Base-by-base conservation (phyloP, 2,797 vertebrate genomes). In the Microcaecilia unicolor region DNA sequence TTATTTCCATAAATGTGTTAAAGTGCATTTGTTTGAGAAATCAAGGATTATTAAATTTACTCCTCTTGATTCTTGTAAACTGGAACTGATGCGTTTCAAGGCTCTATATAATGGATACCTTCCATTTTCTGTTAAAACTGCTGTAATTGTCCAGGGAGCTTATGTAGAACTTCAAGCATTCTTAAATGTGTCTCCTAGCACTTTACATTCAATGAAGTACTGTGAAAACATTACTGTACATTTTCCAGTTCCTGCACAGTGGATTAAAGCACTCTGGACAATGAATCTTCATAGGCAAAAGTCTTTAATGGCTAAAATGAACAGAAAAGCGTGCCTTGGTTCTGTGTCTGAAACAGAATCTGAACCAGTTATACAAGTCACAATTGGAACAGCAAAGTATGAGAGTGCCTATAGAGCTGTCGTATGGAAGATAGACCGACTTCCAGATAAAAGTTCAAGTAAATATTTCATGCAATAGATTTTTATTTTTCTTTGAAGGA, bases 361-460 rank as follows among this genome's bases (percentile, higher is more conserved):
- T 1, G 91, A 95, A 45, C 88, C 90, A 0, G 70, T 90, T 37
- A 91, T 98, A 78, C 94, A 93, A 64, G 93, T 95, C 58, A 89
- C 94, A 0, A 51, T 90, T 9, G 96, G 96, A 49, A 87, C 90
- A 0, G 90, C 93, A 39, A 97, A 93, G 63, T 99, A 98, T 3
- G 96, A 99, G 73, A 92, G 89, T 15, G 94, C 93, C 20, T 97
- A 89, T 64, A 85, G 84, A 37, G 91, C 93, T 1, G 64, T 99
- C 13, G 86, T 97, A 43, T 99, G 96, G 96, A 95, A 80, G 77
- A 97, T 99, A 31, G 94, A 97, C 61, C 81, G 89, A 33, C 88
- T 99, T 49, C 95, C 94, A 3, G 91, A 91, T 6, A 99, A 97
- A 73, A 97, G 97, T 55, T 85, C 84, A 56, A 90, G 96, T 98